A percentile compares a stretch with the other conserved stretches of the same genome.
Evolutionary conservation across 1,140 invertebrate genomes (phyloP).

Genomic region (Zelostemma sp.): DNA sequence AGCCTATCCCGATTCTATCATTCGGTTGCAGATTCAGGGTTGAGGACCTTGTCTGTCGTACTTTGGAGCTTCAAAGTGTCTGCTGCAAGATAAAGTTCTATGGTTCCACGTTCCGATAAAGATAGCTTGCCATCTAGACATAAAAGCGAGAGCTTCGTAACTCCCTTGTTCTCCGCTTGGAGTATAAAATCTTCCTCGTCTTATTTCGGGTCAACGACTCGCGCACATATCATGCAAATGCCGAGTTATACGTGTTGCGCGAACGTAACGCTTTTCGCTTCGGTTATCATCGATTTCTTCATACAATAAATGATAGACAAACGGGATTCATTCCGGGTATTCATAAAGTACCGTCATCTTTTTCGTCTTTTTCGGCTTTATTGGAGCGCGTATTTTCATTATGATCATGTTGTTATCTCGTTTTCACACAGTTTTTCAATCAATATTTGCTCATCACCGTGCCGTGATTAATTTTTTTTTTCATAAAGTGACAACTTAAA

Average conservation of each 20-base stretch:
- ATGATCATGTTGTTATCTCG: not conserved
- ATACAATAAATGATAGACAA: not conserved
- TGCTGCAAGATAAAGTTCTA: constrained; percentile 12
- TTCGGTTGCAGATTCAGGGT: constrained; percentile 11
- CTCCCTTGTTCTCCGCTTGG: constrained; percentile 5
- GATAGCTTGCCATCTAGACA: constrained; percentile 1
- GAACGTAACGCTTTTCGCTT: not conserved
- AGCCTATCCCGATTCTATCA: constrained; percentile 3
- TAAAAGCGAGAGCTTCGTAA: constrained; percentile 3
- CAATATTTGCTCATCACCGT: too few species aligned
- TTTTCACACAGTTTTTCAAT: too few species aligned
- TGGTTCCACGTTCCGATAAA: constrained; percentile 8
- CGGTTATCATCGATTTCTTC: constrained; percentile 1
- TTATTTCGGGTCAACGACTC: constrained; percentile 16
- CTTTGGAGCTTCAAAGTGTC: constrained; percentile 7
- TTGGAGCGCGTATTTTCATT: too few species aligned
- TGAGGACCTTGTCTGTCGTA: constrained; percentile 12
- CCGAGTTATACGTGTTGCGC: not conserved
- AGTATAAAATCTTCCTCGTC: constrained; percentile 12
- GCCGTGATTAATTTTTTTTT: not conserved
- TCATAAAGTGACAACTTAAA: not conserved
- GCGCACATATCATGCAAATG: constrained; percentile 10
- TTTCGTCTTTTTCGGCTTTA: too few species aligned
- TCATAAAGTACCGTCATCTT: not conserved
- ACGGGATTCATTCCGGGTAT: not conserved